Conservation (phyloP, 2,113 vertebrate genomes). For the Scophthalmus maximus region DNA sequence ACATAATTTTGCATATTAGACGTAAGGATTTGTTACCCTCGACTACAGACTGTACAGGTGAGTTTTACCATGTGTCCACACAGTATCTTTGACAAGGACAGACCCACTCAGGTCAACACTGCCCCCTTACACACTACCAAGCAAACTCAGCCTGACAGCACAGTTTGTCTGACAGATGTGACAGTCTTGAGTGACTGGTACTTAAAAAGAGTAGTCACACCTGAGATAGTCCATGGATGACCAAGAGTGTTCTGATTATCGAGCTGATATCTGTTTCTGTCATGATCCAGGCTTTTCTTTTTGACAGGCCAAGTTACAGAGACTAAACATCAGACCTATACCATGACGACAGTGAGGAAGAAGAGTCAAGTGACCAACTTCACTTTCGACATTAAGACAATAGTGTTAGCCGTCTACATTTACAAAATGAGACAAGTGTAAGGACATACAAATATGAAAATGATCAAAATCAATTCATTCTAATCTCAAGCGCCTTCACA, state of each 20-base stretch:
- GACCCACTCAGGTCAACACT: conserved; percentile 5
- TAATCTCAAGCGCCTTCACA: too few relatives aligned
- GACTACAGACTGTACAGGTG: too few relatives aligned
- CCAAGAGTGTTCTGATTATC: background rate
- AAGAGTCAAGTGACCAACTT: background rate
- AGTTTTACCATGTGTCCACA: too few relatives aligned
- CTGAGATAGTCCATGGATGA: background rate
- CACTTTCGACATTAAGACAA: background rate
- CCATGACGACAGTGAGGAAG: too few relatives aligned
- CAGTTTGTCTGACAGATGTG: background rate
- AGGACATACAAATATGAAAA: too few relatives aligned
- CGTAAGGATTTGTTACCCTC: too few relatives aligned
- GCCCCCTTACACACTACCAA: background rate
- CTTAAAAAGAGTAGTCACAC: too few relatives aligned
- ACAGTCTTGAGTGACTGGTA: background rate
- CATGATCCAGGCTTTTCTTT: too few relatives aligned
- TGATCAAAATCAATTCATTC: background rate
- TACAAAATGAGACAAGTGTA: background rate
- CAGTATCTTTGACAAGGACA: too few relatives aligned
- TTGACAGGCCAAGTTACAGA: too few relatives aligned
- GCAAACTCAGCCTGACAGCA: conserved; percentile 1
- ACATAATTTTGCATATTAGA: too few relatives aligned
- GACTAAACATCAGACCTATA: background rate
- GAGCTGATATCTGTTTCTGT: background rate
- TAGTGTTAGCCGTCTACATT: background rate